These are phyloP conservation scores for Nomada flava DNA, from an alignment of 2,888 invertebrate species.

Conservation along the genomic window DNA sequence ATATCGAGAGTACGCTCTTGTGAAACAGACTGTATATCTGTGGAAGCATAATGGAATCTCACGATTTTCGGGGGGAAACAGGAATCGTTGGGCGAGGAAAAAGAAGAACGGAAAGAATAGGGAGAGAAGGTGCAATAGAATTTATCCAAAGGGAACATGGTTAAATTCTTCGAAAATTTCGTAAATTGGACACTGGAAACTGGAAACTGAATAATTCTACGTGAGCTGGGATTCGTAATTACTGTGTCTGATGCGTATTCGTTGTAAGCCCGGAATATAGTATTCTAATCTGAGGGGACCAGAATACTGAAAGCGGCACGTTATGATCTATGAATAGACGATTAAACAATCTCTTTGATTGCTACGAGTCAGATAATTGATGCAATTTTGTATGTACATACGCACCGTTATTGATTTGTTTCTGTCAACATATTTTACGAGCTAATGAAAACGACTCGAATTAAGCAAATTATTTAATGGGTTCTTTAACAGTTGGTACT, in stretches of 20 bases:
- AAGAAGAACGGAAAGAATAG: too few species aligned
- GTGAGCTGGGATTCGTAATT: slow-evolving; percentile 50
- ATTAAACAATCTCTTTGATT: slow-evolving; percentile 24
- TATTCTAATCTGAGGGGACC: slow-evolving; percentile 32
- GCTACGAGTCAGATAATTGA: not conserved
- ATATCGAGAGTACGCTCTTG: too few species aligned
- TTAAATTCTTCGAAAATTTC: slow-evolving; percentile 42
- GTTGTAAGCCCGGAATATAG: slow-evolving; percentile 49
- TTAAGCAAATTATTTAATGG: not conserved
- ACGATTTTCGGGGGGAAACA: not conserved
- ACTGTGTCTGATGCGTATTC: slow-evolving; percentile 48
- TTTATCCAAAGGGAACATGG: not conserved
- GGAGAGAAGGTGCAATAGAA: not conserved
- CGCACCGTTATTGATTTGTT: not conserved
- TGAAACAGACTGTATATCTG: too few species aligned
- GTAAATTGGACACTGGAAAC: too few species aligned
- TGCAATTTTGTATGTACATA: too few species aligned
- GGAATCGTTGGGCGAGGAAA: too few species aligned
- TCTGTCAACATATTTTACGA: not conserved
- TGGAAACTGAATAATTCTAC: slow-evolving; percentile 40
- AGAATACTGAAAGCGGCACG: not conserved
- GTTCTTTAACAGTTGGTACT: slow-evolving; percentile 6
- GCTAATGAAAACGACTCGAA: slow-evolving; percentile 1
- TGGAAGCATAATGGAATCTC: too few species aligned
- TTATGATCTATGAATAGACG: slow-evolving; percentile 14